Base-by-base conservation (phyloP, 2,797 vertebrate species). In the Pipistrellus nathusii region DNA sequence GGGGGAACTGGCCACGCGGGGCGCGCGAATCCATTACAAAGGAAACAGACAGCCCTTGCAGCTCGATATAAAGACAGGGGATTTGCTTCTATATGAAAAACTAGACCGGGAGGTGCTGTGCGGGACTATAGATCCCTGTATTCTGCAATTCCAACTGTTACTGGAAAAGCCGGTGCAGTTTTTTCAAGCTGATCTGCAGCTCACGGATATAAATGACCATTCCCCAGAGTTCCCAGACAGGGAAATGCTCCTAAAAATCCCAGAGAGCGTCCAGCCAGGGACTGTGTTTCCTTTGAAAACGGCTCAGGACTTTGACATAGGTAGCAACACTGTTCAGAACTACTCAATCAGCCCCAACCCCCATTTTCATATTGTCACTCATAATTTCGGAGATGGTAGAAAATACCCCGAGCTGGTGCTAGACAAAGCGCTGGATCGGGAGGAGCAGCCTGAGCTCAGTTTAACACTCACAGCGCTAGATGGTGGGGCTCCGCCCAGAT, bases 391-490 rank as follows among this genome's bases (percentile, higher is more conserved):
- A 62, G 62, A 9, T 0, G 97, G 95, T 25, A 0, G 0, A 83
- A 97, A 91, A 90, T 97, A 0, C 2, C 44, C 0, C 97, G 44
- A 98, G 2, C 96, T 98, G 0, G 27, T 98, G 23, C 81, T 98
- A 6, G 66, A 98, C 59, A 82, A 15, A 4, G 88, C 98, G 0
- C 98, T 99, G 90, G 99, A 99, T 94, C 98, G 98, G 0, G 99
- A 99, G 95, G 97, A 98, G 80, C 97, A 98, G 41, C 27, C 97
- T 9, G 98, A 98, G 73, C 90, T 99, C 92, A 98, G 98, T 88
- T 97, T 99, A 48, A 95, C 98, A 32, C 98, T 99, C 32, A 99
- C 98, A 0, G 99, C 99, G 0, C 93, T 98, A 0, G 99, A 99
- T 17, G 99, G 99, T 1, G 99, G 99, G 3, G 97, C 97, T 3